These are phyloP conservation scores for Threskiornis aethiopicus DNA, from an alignment of 2,797 vertebrate genomes.

Conservation along the genomic window DNA sequence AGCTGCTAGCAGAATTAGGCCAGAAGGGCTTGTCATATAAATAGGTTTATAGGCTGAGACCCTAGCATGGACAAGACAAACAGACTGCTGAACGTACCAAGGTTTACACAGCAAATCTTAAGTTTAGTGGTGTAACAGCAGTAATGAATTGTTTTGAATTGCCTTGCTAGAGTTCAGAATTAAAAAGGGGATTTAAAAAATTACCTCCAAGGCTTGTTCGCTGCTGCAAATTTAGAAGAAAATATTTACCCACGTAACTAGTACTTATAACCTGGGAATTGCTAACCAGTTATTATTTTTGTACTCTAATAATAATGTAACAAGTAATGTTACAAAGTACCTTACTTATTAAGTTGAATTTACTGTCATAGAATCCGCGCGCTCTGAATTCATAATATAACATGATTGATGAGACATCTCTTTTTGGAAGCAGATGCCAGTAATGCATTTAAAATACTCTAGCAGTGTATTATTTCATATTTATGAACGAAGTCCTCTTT, in stretches of 20 bases:
- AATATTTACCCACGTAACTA: conserved; percentile 33
- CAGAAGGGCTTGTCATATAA: background rate
- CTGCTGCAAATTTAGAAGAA: conserved; percentile 20
- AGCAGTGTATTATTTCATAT: conserved; percentile 60
- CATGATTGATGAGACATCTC: conserved; percentile 64
- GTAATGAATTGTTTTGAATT: background rate
- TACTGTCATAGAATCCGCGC: conserved; percentile 39
- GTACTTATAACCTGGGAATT: conserved; percentile 1
- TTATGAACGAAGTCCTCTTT: conserved; percentile 47
- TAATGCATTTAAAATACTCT: conserved; percentile 53
- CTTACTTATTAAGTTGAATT: conserved; percentile 58
- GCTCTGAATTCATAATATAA: conserved; percentile 59
- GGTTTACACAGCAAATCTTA: background rate
- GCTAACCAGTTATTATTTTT: conserved; percentile 52
- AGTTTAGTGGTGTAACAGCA: background rate
- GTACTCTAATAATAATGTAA: conserved; percentile 47
- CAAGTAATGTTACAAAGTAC: conserved; percentile 17
- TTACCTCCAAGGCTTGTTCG: background rate
- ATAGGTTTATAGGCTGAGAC: background rate
- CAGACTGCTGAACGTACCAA: background rate
- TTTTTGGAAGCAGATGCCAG: conserved; percentile 62
- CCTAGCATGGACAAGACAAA: background rate
- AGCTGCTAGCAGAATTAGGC: background rate
- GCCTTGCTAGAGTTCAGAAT: background rate
- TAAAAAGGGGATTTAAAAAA: background rate